Evolutionary conservation across 2,113 vertebrate genomes (phyloP).

Genomic region (Rhodinocichla rosea): DNA sequence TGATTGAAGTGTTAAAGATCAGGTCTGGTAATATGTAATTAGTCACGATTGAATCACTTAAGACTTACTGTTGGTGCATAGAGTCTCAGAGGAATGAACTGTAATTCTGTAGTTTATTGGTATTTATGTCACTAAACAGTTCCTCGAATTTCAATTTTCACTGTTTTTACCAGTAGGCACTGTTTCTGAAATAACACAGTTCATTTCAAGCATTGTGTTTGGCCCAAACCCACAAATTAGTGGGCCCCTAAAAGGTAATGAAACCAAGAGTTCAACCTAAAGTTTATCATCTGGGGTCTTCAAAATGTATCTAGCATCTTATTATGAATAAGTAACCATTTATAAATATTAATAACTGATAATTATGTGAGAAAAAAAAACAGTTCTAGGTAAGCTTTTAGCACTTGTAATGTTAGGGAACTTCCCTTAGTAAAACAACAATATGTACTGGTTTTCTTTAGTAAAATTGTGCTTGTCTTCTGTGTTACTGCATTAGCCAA

Average conservation of each 20-base stretch:
- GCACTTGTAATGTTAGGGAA: neutral
- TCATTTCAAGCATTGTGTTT: neutral
- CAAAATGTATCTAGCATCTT: neutral
- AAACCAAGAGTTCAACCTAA: neutral
- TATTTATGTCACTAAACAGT: neutral
- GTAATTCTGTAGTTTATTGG: neutral
- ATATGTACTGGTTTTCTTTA: neutral
- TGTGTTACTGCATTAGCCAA: neutral
- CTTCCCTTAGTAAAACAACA: neutral
- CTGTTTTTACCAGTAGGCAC: neutral
- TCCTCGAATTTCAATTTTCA: neutral
- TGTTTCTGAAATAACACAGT: neutral
- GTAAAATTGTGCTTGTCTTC: neutral
- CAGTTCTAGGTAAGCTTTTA: neutral
- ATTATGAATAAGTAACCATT: neutral
- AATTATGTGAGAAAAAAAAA: neutral
- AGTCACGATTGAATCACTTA: slow-evolving; percentile 30
- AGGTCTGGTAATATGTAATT: neutral
- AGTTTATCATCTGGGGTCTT: neutral
- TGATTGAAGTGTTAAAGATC: slow-evolving; percentile 46
- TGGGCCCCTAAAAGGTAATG: neutral
- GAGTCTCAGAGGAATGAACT: neutral
- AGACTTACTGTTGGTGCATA: neutral
- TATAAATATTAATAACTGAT: neutral
- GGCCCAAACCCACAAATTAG: neutral